Evolutionary conservation across 2,888 invertebrate species (phyloP), one percentile per base, ranked within the genome.

Genomic region (Globia sparganii): DNA sequence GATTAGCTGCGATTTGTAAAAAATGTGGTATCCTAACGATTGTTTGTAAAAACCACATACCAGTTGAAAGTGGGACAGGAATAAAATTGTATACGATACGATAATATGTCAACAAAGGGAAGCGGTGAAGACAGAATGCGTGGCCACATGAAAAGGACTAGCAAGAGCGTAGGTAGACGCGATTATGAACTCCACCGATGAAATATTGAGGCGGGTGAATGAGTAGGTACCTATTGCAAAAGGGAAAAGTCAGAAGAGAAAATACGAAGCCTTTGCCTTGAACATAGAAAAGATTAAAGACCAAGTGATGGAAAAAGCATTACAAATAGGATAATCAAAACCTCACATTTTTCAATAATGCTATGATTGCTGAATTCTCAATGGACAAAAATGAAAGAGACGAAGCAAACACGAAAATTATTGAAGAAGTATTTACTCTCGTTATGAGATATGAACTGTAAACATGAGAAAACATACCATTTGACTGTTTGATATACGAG

Each of bases 111-210:
- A 80, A 78, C 75, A 78, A 80, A 81, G 69, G 58, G 86, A 79
- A 81, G n/a, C 62, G 59, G 65, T 75, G 76, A 75, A 78, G 65
- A 71, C 66, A 69, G 68, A 84, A 79, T 83, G 81, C 74, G 83
- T 80, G 86, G 86, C 61, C 77, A 80, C 76, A 65, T 65, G 90
- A 91, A 91, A 91, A 90, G 86, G 85, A 80, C 85, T 86, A 83
- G 64, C 76, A 86, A 83, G 81, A 82, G 91, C 90, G 93, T 93
- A 90, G 92, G 93, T 85, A 87, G 86, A 87, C 83, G 77, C 88
- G 89, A 91, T 91, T 91, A 89, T 91, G 89, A 89, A 87, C 89
- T 83, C 70, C 81, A 40, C 62, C 78, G 70, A 83, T 88, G 78
- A 87, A 82, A 86, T 82, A 75, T 73, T 77, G 28, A 65, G 34